Conservation (phyloP, 2,888 invertebrate species). For the Aricia artaxerxes region DNA sequence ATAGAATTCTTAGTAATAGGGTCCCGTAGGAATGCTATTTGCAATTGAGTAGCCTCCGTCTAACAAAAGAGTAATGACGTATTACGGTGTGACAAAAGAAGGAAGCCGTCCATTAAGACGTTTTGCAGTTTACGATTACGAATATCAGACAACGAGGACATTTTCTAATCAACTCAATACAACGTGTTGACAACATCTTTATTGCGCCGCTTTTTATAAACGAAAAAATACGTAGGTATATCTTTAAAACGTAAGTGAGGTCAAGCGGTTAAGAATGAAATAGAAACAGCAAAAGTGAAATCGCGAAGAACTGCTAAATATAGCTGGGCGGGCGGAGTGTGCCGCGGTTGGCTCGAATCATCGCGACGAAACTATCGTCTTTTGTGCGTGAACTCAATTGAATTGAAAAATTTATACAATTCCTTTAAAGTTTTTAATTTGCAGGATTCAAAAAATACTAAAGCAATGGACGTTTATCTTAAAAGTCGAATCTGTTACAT, state of each 20-base stretch:
- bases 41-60: neutral
- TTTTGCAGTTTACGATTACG: neutral
- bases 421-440: neutral
- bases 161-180: neutral
- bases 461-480: slow-evolving; percentile 3
- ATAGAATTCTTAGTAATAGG: no score
- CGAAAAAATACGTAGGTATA: slow-evolving; percentile 43
- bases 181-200: neutral
- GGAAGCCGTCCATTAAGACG: slow-evolving; percentile 15
- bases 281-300: slow-evolving; percentile 77
- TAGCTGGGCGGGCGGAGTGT: slow-evolving; percentile 62
- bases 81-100: neutral
- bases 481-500: slow-evolving; percentile 14
- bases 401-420: slow-evolving; percentile 31
- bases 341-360: slow-evolving; percentile 49
- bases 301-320: slow-evolving; percentile 78
- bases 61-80: neutral
- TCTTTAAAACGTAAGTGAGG: slow-evolving; percentile 61
- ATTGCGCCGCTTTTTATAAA: neutral
- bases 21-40: no score
- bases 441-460: neutral
- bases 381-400: slow-evolving; percentile 47
- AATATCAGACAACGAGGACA: slow-evolving; percentile 12
- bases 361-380: slow-evolving; percentile 56
- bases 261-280: slow-evolving; percentile 69